Base-by-base conservation (phyloP, 2,797 vertebrate genomes). In the Phrynocephalus guinanensis region DNA sequence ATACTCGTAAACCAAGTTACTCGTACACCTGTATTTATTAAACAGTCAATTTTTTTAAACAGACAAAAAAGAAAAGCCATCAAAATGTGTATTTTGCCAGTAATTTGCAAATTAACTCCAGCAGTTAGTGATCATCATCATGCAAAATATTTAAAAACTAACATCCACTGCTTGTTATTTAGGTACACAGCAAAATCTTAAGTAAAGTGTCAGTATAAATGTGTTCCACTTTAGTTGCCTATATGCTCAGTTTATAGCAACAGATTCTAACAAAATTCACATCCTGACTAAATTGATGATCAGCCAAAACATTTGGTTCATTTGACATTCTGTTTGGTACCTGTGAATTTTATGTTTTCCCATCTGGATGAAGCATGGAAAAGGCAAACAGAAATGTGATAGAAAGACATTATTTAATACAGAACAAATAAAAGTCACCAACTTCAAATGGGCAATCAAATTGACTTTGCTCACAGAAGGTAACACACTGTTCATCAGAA, bases 361-460 rank as follows among this genome's bases (percentile, higher is more conserved):
- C 88, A 85, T 77, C 79, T 87, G 70, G 86, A 91, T 50, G 90
- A 92, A 89, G 95, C 93, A 93, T 79, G 88, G 75, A 92, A 94
- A 92, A 86, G 86, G 93, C 90, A 96, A 93, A 94, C 88, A 94
- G 81, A 93, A 76, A 5, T 88, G 88, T 87, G 91, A 87, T 87
- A 94, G 85, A 87, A 84, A 86, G 48, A 87, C 85, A 94, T 93
- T 90, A 92, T 92, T 86, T 50, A 93, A 91, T 87, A 90, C 63
- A 83, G 88, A 87, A 91, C 79, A 85, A 89, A 89, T 91, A 87
- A 13, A 92, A 89, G 11, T 60, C 84, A 90, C 89, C 91, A 78
- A 91, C 89, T 92, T 60, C 38, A 44, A 44, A 44, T 44, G 38
- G 38, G 38, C 38, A 44, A 85, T 13, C 88, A 86, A 79, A 82